Evolutionary conservation across 2,113 vertebrate species (phyloP).

Genomic region (Herpetotheres cachinnans): DNA sequence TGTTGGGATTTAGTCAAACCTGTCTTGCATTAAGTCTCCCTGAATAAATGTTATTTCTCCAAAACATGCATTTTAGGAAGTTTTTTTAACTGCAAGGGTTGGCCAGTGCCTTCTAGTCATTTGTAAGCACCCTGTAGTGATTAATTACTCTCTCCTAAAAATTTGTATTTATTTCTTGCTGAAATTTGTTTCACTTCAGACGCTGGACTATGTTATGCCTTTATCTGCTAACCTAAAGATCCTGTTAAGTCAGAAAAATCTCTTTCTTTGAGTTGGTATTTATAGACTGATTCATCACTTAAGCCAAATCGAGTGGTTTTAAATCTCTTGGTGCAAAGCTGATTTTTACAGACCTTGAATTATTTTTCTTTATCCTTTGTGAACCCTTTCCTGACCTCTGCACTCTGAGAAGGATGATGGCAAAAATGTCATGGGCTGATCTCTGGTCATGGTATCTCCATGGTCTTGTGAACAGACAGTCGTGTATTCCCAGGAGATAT

Average conservation of each 20-base stretch:
- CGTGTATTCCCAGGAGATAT: not conserved
- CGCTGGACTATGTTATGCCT: not conserved
- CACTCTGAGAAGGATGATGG: not conserved
- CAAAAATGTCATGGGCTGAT: not conserved
- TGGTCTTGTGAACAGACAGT: not conserved
- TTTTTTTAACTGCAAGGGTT: not conserved
- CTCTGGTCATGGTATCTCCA: not conserved
- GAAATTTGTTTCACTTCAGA: not conserved
- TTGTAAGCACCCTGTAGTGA: not conserved
- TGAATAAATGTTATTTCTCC: not conserved
- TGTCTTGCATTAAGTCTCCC: not conserved
- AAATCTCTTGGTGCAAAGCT: not conserved
- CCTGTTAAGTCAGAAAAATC: not conserved
- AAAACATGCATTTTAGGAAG: not conserved
- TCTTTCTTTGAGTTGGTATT: not conserved
- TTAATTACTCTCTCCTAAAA: not conserved
- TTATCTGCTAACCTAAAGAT: not conserved
- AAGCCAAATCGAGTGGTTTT: not conserved
- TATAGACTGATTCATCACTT: not conserved
- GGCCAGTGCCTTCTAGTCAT: accelerated
- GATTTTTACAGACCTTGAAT: not conserved
- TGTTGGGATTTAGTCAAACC: not conserved
- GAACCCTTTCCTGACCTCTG: not conserved
- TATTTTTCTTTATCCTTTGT: not conserved
- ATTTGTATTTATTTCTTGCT: not conserved